A percentile compares a stretch with the other conserved stretches of the same genome.
Evolutionary conservation across 2,888 invertebrate genomes (phyloP).

Genomic region (Eupsilia transversa): DNA sequence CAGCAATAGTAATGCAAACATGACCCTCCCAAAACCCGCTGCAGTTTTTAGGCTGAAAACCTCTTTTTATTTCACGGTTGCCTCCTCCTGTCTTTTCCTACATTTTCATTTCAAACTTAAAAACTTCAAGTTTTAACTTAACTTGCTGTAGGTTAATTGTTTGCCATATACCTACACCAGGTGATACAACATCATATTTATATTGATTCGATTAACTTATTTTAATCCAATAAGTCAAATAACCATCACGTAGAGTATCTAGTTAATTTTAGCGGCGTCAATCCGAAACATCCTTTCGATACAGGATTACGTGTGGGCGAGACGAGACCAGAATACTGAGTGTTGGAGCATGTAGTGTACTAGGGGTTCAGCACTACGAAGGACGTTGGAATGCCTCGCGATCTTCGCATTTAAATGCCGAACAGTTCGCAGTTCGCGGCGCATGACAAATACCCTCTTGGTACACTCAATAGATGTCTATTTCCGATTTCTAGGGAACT

Average conservation of each 20-base stretch:
- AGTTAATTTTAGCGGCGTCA: conserved; percentile 61
- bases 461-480: conserved; percentile 67
- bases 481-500: conserved; percentile 71
- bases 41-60: background rate
- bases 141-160: background rate
- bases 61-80: background rate
- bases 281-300: conserved; percentile 70
- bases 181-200: background rate
- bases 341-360: conserved; percentile 48
- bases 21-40: background rate
- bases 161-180: background rate
- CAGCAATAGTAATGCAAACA: background rate
- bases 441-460: conserved; percentile 72
- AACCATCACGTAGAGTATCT: conserved; percentile 45
- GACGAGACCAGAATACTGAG: conserved; percentile 68
- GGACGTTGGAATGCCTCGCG: conserved; percentile 77
- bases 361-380: conserved; percentile 65
- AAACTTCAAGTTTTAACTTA: background rate
- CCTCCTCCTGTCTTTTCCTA: background rate
- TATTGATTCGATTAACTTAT: conserved; percentile 24
- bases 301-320: conserved; percentile 71
- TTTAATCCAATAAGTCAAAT: conserved; percentile 44
- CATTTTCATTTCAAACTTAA: background rate
- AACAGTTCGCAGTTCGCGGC: conserved; percentile 69
- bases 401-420: conserved; percentile 76